Conservation (phyloP, 2,797 vertebrate genomes). For the Neoniphon sammara region DNA sequence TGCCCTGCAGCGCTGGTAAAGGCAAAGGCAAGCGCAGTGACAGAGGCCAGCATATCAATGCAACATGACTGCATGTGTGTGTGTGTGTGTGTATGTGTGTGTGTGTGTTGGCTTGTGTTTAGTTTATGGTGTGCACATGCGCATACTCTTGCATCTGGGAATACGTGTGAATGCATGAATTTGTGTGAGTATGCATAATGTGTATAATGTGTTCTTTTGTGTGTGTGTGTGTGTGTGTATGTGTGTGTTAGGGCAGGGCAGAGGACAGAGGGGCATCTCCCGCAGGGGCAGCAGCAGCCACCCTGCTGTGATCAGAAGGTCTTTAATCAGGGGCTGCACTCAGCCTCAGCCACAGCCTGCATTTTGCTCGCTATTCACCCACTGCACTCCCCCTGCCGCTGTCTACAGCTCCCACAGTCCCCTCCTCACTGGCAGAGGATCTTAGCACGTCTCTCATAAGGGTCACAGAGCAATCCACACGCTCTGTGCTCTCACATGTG, state of each 20-base stretch:
- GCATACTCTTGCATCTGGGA: no score
- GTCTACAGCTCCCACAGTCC: conserved; percentile 16
- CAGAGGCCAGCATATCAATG: not conserved
- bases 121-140: not conserved
- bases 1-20: conserved; percentile 4
- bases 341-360: conserved; percentile 1
- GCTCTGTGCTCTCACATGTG: not conserved
- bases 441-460: conserved; percentile 34
- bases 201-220: no score
- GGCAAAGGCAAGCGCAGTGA: not conserved
- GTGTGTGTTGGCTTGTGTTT: no score
- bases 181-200: no score
- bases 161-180: not conserved
- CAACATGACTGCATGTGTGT: not conserved
- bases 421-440: conserved; percentile 16
- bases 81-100: not conserved
- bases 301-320: conserved; percentile 14
- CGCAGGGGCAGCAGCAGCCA: not conserved
- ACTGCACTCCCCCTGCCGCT: not conserved
- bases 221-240: not conserved
- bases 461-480: conserved; percentile 26
- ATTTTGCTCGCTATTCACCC: conserved; percentile 27
- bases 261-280: not conserved
- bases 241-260: not conserved
- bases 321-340: conserved; percentile 20